Base-by-base conservation (phyloP, 2,888 invertebrate genomes). In the Volucella bombylans region DNA sequence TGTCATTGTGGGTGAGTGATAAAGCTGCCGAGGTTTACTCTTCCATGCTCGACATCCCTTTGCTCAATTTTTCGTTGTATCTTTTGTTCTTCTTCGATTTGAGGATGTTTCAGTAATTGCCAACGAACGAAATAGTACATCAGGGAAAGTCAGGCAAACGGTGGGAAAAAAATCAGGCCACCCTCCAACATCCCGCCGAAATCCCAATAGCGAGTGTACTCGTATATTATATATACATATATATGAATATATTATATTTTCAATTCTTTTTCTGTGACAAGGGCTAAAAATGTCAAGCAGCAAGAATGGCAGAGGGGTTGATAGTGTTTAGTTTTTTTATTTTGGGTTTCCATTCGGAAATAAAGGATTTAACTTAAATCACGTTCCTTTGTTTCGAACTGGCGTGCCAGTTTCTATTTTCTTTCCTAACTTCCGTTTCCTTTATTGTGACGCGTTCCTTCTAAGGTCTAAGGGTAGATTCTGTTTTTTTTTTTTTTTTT, bases 351-450 rank as follows among this genome's bases (percentile, higher is more conserved):
- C 65, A 74, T 52, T 76, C n/a, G 67, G 45, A 67, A 67, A 68
- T 68, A 68, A 61, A 69, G 77, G 68, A 69, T 68, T 68, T 69
- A 61, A 62, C 61, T 62, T 52, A 69, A 77, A 68, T 68, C 68
- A 47, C 68, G 69, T 69, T 77, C 68, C 41, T 62, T 77, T 77
- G 59, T 62, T 62, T 61, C 68, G 14, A 45, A 64, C 31, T 38
- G 38, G 15, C 39, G 45, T 54, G 41, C 23, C 14, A 41, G 18
- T 55, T 45, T 14, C 39, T 47, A 47, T 38, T 11, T 45, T 68
- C 2, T 45, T 11, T n/a, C 31, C 23, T 67, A 11, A 31, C 31
- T 31, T 31, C 31, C 31, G 31, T 31, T 31, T 31, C 31, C 6
- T 31, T 31, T 31, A 2, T 15, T 9, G 9, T 55, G 10, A 12